Percentiles rank a stretch among this genome's conserved stretches.
These are phyloP conservation scores for Andrena minutula DNA, from an alignment of 2,888 invertebrate species.

Conservation along the genomic window DNA sequence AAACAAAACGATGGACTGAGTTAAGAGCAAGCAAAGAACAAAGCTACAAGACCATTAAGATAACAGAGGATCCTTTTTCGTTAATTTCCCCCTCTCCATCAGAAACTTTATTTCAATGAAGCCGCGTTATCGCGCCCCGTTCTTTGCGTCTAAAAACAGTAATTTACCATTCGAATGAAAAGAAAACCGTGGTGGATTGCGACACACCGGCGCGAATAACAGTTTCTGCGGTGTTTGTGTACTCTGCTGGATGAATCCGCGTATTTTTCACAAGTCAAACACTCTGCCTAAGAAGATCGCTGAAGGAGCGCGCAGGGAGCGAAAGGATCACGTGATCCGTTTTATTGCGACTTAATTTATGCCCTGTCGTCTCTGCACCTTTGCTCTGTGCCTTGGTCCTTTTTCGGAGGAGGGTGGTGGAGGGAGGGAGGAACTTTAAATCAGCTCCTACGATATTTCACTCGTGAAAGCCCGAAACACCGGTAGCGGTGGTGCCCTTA, in stretches of 20 bases:
- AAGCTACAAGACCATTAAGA: slow-evolving; percentile 4
- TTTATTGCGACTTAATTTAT: slow-evolving; percentile 67
- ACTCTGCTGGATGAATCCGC: background rate
- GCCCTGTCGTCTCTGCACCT: slow-evolving; percentile 51
- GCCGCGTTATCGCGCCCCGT: background rate
- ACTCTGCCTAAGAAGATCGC: slow-evolving; percentile 5
- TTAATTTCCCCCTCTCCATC: background rate
- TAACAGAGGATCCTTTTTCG: background rate
- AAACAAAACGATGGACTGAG: slow-evolving; percentile 1
- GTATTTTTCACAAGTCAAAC: slow-evolving; percentile 40
- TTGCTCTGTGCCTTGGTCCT: slow-evolving; percentile 31
- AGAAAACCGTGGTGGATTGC: background rate
- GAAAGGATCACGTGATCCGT: slow-evolving; percentile 50
- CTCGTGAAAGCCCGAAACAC: slow-evolving; percentile 53
- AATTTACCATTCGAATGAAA: slow-evolving; percentile 3
- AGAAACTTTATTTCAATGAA: background rate
- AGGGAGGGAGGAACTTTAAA: slow-evolving; percentile 52
- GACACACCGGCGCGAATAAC: slow-evolving; percentile 1
- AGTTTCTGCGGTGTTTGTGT: background rate
- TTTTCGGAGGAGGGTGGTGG: slow-evolving; percentile 1
- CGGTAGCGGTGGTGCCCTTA: slow-evolving; percentile 49
- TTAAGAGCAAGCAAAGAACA: slow-evolving; percentile 1
- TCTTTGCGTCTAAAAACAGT: background rate
- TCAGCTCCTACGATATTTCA: slow-evolving; percentile 66
- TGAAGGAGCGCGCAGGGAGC: slow-evolving; percentile 1